Conservation (phyloP, 1,140 invertebrate species). For the Notospermus geniculatus region DNA sequence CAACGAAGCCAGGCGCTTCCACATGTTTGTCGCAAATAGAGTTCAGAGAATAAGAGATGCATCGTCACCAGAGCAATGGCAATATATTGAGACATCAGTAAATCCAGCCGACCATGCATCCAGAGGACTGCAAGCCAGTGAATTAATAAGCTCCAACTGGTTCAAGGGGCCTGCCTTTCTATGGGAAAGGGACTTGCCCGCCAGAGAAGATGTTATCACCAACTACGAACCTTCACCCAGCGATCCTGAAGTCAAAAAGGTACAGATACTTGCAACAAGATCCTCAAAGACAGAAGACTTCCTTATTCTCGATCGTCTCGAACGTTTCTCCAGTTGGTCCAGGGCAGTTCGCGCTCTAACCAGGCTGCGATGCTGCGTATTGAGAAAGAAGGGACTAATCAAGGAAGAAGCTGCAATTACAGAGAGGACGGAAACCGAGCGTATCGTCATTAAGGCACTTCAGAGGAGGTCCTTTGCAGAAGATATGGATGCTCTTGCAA, state of each 20-base stretch:
- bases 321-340: constrained; percentile 19
- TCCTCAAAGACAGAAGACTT: too few species aligned
- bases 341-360: constrained; percentile 11
- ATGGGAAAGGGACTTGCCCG: too few species aligned
- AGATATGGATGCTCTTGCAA: constrained; percentile 11
- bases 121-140: neutral
- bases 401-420: neutral
- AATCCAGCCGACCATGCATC: constrained; percentile 16
- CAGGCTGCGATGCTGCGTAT: too few species aligned
- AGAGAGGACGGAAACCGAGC: neutral
- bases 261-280: neutral
- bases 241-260: constrained; percentile 7
- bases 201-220: neutral
- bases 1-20: constrained; percentile 6
- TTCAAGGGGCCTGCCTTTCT: constrained; percentile 14
- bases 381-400: too few species aligned
- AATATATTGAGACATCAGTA: constrained; percentile 6
- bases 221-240: neutral
- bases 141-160: constrained; percentile 4
- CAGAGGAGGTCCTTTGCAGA: constrained; percentile 15
- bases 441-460: constrained; percentile 4
- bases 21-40: constrained; percentile 19
- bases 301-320: too few species aligned
- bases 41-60: constrained; percentile 11
- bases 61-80: constrained; percentile 10